These are phyloP conservation scores for Batillaria attramentaria DNA, from an alignment of 1,140 invertebrate species.

Conservation along the genomic window DNA sequence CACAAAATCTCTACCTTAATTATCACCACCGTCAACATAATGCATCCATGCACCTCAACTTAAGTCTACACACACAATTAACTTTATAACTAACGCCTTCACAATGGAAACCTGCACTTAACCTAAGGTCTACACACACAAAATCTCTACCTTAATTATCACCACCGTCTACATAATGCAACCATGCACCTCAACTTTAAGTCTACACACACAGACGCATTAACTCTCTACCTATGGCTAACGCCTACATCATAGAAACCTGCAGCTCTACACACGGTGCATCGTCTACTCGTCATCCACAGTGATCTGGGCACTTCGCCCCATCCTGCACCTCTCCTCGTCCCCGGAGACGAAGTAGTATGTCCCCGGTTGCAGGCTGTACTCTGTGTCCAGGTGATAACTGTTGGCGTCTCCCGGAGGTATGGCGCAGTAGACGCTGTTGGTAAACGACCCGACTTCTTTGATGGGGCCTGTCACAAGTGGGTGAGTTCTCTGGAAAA, in stretches of 20 bases:
- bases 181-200: too few relatives aligned
- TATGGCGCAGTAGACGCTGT: conserved; percentile 7
- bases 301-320: not conserved
- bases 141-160: not conserved
- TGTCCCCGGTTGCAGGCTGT: conserved; percentile 6
- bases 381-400: not conserved
- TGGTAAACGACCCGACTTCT: conserved; percentile 17
- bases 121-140: not conserved
- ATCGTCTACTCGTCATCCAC: conserved; percentile 11
- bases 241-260: not conserved
- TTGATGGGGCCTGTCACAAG: not conserved
- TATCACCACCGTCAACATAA: too few relatives aligned
- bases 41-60: too few relatives aligned
- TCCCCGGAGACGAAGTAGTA: conserved; percentile 12
- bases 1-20: too few relatives aligned
- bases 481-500: conserved; percentile 6
- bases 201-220: not conserved
- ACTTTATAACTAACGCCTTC: too few relatives aligned
- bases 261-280: too few relatives aligned
- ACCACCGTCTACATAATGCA: too few relatives aligned
- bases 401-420: not conserved
- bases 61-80: too few relatives aligned
- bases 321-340: not conserved
- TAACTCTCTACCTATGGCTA: not conserved
- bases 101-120: not conserved